Evolutionary conservation across 2,888 invertebrate species (phyloP).

Genomic region (Alcis repandata): DNA sequence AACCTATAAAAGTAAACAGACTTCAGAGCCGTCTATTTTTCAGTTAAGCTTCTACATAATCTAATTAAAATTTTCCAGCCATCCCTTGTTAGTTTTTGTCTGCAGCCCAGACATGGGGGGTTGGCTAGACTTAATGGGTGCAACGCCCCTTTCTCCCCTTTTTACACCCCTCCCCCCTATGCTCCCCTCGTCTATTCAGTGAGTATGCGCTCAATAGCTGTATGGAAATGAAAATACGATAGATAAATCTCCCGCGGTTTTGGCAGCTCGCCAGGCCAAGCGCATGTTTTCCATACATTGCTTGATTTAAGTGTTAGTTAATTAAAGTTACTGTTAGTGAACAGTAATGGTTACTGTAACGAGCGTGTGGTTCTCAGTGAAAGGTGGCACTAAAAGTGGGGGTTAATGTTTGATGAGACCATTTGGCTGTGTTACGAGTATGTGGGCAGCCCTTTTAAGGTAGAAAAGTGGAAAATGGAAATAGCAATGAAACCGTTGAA

Average conservation of each 20-base stretch:
- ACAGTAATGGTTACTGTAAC: constrained; percentile 27
- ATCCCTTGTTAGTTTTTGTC: constrained; percentile 37
- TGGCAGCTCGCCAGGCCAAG: constrained; percentile 69
- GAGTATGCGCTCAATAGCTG: constrained; percentile 44
- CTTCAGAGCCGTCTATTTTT: constrained; percentile 10
- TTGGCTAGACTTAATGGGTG: constrained; percentile 40
- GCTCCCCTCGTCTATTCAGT: constrained; percentile 24
- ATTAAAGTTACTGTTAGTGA: constrained; percentile 52
- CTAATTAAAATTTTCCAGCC: constrained; percentile 33
- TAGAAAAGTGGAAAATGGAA: constrained; percentile 9
- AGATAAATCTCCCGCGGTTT: constrained; percentile 72
- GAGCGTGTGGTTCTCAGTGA: constrained; percentile 17
- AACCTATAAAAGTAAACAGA: constrained; percentile 13
- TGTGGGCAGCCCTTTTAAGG: constrained; percentile 16
- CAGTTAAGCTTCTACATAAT: constrained; percentile 24
- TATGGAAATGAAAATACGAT: constrained; percentile 58
- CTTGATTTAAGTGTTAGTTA: constrained; percentile 65
- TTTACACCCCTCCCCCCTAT: constrained; percentile 3
- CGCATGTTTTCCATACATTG: constrained; percentile 50
- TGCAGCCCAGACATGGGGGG: constrained; percentile 20
- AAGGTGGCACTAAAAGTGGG: constrained; percentile 26
- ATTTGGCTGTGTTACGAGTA: constrained; percentile 23
- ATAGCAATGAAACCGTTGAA: neutral
- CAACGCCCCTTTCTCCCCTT: constrained; percentile 42
- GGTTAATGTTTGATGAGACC: constrained; percentile 21